Conservation (phyloP, 2,888 invertebrate genomes). For the Caenorhabditis parvicauda region DNA sequence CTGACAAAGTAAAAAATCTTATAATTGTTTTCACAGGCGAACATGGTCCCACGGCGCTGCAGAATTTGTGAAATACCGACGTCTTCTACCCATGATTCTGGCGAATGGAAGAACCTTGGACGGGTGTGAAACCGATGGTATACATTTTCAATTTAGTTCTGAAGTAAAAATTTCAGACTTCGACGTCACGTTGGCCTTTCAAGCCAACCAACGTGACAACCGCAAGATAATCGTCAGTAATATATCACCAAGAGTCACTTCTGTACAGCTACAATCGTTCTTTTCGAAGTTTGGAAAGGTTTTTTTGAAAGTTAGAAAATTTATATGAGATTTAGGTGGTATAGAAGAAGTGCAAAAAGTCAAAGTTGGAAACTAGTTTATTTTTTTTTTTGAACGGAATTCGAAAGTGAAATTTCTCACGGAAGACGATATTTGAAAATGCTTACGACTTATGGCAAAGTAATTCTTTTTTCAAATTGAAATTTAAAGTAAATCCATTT, state of each 20-base stretch:
- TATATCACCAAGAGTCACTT: conserved; percentile 56
- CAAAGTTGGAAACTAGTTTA: no score
- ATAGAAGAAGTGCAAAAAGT: no score
- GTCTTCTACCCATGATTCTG: conserved; percentile 60
- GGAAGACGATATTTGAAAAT: not conserved
- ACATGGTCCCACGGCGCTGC: conserved; percentile 63
- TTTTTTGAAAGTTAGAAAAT: not conserved
- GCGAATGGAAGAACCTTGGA: conserved; percentile 53
- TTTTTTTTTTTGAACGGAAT: no score
- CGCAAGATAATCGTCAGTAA: conserved; percentile 55
- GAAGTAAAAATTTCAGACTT: conserved; percentile 30
- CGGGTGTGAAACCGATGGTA: conserved; percentile 47
- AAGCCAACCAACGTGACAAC: conserved; percentile 37
- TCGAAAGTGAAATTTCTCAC: not conserved
- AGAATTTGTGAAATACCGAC: conserved; percentile 62
- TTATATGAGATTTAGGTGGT: not conserved
- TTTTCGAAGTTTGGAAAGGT: conserved; percentile 62
- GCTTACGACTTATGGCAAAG: no score
- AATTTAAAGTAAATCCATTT: no score
- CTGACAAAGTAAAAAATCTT: not conserved
- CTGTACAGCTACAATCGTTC: conserved; percentile 59
- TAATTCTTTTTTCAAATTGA: no score
- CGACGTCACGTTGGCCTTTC: conserved; percentile 44
- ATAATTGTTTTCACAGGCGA: conserved; percentile 46
- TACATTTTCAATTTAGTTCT: not conserved